A percentile compares a stretch with the other conserved stretches of the same genome.
These are phyloP conservation scores for Puma concolor DNA, from an alignment of 2,113 vertebrate genomes.

Conservation along the genomic window DNA sequence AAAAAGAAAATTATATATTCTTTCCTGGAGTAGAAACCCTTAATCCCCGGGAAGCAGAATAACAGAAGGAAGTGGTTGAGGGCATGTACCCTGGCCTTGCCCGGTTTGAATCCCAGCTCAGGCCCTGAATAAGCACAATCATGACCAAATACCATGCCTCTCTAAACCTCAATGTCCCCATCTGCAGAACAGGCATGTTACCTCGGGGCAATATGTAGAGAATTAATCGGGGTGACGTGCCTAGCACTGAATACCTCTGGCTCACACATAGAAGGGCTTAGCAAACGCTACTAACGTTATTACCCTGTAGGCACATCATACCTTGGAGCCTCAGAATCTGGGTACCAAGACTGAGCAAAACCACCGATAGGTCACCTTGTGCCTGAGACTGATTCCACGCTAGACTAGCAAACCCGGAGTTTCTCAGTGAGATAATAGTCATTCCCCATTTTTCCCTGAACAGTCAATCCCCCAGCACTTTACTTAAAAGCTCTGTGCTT, in stretches of 20 bases:
- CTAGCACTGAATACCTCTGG: accelerated
- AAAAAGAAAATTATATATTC: background rate
- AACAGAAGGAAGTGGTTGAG: background rate
- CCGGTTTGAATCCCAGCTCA: background rate
- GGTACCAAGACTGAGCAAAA: background rate
- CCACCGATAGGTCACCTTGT: background rate
- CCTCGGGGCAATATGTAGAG: background rate
- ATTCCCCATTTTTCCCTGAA: background rate
- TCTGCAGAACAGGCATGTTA: background rate
- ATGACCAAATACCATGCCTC: background rate
- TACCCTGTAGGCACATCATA: too few species aligned
- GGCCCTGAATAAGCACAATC: background rate
- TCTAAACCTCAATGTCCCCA: background rate
- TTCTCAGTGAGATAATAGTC: background rate
- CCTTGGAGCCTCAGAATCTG: background rate
- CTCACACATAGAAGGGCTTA: background rate
- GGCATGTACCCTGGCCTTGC: background rate
- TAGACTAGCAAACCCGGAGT: background rate
- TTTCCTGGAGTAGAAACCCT: background rate
- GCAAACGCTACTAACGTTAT: background rate
- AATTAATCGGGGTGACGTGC: background rate
- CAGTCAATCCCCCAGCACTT: slow-evolving; percentile 56
- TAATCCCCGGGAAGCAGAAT: background rate
- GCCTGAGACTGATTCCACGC: background rate
- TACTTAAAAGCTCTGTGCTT: slow-evolving; percentile 74